Evolutionary conservation across 2,888 invertebrate genomes (phyloP), one percentile per base, ranked within the genome.

Genomic region (Strigamia maritima): DNA sequence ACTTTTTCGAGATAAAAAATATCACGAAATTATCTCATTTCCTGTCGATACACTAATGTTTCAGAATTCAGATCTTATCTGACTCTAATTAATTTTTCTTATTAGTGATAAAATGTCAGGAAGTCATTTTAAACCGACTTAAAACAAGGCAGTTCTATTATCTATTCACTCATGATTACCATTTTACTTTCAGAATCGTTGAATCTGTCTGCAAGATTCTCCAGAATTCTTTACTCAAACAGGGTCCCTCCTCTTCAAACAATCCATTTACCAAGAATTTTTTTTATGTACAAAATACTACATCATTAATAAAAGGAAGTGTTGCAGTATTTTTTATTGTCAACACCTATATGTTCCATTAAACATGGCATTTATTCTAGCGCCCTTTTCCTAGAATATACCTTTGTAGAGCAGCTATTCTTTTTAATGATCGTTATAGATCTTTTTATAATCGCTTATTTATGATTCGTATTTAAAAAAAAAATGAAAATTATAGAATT

Each of bases 371-470:
- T 65, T 65, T 65, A 24, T 65, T 65, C 60, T 65, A 44, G 44
- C 44, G 14, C 35, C 60, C 60, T 65, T 22, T 65, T 65, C 60
- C 60, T 24, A 65, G 22, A 65, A 24, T 24, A 65, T 65, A 65
- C 22, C 12, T 22, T 65, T n/a, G 60, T 65, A 24, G 60, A 65
- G 60, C 60, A 65, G 60, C 60, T 65, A 65, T 65, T 65, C 60
- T 6, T 65, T 65, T 65, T 65, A 24, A 65, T 65, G 60, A 65
- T 65, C 60, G 60, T 65, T 65, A 24, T 65, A 65, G 60, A 65
- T 65, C 60, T 65, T 65, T 49, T 65, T 65, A 65, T 44, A 44
- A 44, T 65, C 24, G 60, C 60, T 65, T 65, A 65, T 24, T 22
- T 24, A 65, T 65, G 22, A 65, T 6, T 65, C 24, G 24, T 65